phyloP scores from a whole-genome alignment of 2,113 vertebrate genomes.

The Gobiocypris rarus region DNA sequence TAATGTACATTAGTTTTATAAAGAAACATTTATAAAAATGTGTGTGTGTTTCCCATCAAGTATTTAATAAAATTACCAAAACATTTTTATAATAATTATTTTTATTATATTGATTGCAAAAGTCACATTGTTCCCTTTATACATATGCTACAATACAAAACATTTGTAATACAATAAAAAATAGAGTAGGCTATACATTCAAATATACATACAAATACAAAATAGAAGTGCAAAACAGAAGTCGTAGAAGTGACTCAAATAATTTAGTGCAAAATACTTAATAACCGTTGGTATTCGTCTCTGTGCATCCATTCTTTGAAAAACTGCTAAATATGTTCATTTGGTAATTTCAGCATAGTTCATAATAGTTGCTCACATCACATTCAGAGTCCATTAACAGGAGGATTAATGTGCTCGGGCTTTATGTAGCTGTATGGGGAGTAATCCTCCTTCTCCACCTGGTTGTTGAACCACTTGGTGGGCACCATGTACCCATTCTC shows the following conservation, averaged over 20 bases:
- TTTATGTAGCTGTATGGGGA: conserved; percentile 57
- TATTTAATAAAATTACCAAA: not conserved
- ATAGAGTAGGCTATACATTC: not conserved
- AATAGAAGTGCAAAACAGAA: conserved; percentile 3
- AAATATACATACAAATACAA: not conserved
- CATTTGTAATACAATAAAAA: not conserved
- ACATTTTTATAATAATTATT: not conserved
- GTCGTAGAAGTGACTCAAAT: not conserved
- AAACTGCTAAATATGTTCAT: not conserved
- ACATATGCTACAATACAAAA: not conserved
- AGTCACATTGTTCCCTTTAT: not conserved
- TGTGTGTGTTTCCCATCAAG: not conserved
- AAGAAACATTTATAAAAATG: not conserved
- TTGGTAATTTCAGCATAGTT: not conserved
- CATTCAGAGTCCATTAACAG: not conserved
- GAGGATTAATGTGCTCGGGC: conserved; percentile 41
- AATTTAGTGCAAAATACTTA: conserved; percentile 25
- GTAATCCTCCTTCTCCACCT: not conserved
- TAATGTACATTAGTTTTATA: not conserved
- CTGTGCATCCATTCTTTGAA: not conserved
- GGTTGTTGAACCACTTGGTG: conserved; percentile 69
- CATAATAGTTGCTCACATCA: not conserved
- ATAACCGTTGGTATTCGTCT: not conserved
- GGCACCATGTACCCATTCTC: conserved; percentile 63
- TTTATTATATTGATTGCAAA: not conserved